Percentiles rank a stretch among this genome's conserved stretches.
Conservation (phyloP, 2,113 vertebrate species). For the Polypterus senegalus region DNA sequence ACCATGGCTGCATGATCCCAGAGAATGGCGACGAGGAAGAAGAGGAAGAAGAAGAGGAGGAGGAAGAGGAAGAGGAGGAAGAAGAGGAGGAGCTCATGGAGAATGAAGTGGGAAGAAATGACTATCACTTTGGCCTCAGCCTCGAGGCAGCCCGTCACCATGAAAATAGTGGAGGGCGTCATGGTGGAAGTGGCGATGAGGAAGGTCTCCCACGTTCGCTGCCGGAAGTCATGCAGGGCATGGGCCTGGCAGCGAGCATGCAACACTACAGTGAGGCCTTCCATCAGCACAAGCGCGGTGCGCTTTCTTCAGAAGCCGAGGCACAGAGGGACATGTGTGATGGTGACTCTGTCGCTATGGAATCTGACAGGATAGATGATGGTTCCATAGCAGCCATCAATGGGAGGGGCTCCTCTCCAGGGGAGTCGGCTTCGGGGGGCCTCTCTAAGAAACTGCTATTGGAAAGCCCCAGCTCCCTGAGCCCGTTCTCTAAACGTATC, state of each 20-base stretch:
- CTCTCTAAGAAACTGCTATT: conserved; percentile 95
- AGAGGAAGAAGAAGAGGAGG: conserved; percentile 86
- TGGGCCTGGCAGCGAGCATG: conserved; percentile 94
- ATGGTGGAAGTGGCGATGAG: conserved; percentile 44
- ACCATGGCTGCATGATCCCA: conserved; percentile 63
- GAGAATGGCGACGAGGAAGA: conserved; percentile 95
- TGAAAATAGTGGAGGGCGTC: conserved; percentile 64
- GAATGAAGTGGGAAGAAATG: conserved; percentile 63
- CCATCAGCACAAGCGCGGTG: conserved; percentile 85
- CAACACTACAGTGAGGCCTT: conserved; percentile 97
- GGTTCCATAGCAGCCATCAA: conserved; percentile 68
- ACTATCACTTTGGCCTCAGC: conserved; percentile 84
- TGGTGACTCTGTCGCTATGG: conserved; percentile 76
- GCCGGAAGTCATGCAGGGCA: conserved; percentile 91
- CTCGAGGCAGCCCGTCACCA: conserved; percentile 83
- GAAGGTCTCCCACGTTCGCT: conserved; percentile 66
- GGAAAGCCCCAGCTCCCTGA: conserved; percentile 91
- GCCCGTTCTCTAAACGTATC: conserved; percentile 96
- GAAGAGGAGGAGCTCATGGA: conserved; percentile 83
- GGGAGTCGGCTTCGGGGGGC: conserved; percentile 83
- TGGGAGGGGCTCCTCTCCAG: conserved; percentile 85
- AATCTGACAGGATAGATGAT: conserved; percentile 83
- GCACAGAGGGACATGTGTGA: conserved; percentile 82
- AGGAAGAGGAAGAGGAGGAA: conserved; percentile 93
- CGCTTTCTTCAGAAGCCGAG: conserved; percentile 78